A percentile compares a stretch with the other conserved stretches of the same genome.
These are phyloP conservation scores for Carettochelys insculpta DNA, from an alignment of 2,113 vertebrate species.

Conservation along the genomic window DNA sequence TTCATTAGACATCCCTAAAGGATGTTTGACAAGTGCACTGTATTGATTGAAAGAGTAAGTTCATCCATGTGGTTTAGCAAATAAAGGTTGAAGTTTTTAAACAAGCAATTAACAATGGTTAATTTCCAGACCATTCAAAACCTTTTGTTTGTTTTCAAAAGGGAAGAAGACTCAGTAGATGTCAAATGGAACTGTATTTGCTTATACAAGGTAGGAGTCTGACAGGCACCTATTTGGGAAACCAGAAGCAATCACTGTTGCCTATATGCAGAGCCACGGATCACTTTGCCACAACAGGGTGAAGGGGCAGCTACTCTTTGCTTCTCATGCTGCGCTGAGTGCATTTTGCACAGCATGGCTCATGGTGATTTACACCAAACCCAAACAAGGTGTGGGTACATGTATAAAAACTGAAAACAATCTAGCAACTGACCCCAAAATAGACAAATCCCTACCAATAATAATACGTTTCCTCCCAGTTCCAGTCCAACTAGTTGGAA, in stretches of 20 bases:
- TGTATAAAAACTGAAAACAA: not conserved
- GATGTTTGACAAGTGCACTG: not conserved
- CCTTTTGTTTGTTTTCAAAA: not conserved
- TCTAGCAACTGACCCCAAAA: not conserved
- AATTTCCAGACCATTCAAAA: conserved; percentile 9
- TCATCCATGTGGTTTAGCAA: not conserved
- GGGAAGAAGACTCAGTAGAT: not conserved
- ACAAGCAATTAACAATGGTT: not conserved
- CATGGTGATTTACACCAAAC: not conserved
- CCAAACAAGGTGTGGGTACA: not conserved
- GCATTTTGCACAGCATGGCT: not conserved
- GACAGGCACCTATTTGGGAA: not conserved
- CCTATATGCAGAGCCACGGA: not conserved
- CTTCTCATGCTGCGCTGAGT: not conserved
- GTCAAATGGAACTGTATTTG: not conserved
- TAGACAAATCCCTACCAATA: not conserved
- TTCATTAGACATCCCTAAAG: not conserved
- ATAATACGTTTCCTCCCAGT: not conserved
- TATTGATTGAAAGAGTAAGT: not conserved
- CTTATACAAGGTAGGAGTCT: rapidly evolving
- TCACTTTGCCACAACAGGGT: not conserved
- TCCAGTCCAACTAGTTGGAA: not conserved
- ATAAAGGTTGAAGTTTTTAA: not conserved
- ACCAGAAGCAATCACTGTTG: not conserved
- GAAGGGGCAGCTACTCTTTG: not conserved